Base-by-base conservation (phyloP, 2,113 vertebrate species). In the Tretioscincus oriximinensis region DNA sequence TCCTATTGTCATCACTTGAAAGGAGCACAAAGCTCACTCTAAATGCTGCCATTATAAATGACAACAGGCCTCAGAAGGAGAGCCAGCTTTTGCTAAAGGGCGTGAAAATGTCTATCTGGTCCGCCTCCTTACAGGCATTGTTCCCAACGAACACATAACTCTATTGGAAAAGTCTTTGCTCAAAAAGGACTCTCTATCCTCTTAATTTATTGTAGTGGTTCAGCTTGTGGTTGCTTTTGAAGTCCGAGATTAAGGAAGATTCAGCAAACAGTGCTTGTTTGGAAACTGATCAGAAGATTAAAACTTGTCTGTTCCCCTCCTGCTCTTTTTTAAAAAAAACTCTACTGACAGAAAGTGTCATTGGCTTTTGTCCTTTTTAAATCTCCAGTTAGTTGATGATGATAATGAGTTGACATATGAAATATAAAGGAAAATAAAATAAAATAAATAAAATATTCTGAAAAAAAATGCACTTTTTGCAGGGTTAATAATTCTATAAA, bases 101-200 rank as follows among this genome's bases (percentile, higher is more conserved):
- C 58, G 41, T 94, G 90, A 92, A 94, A 94, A 91, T 0, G 5
- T 90, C 87, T 92, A 92, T 94, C 85, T 93, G 84, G 85, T 91
- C 83, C 87, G 84, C 80, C 76, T 86, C 87, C 78, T 68, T 72
- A 76, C 81, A 29, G 22, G 63, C 24, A 88, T 91, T 93, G 87
- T 91, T 90, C 65, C 66, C 70, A 78, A 47, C 81, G 85, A 87
- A 63, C 78, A 54, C 60, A 69, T 16, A 81, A 61, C 0, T 72
- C 66, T 77, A 60, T 88, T 86, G 78, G 71, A 82, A 91, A 90
- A 51, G 54, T 67, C 78, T 86, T 86, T 82, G 77, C 47, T 77
- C 73, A 83, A 91, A 86, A 26, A 41, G 66, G 78, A 29, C 47
- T 64, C 86, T 1, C 0, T 81, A 64, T 86, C 49, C 65, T 84